Base-by-base conservation (phyloP, 2,113 vertebrate species). In the Heterochromis multidens region DNA sequence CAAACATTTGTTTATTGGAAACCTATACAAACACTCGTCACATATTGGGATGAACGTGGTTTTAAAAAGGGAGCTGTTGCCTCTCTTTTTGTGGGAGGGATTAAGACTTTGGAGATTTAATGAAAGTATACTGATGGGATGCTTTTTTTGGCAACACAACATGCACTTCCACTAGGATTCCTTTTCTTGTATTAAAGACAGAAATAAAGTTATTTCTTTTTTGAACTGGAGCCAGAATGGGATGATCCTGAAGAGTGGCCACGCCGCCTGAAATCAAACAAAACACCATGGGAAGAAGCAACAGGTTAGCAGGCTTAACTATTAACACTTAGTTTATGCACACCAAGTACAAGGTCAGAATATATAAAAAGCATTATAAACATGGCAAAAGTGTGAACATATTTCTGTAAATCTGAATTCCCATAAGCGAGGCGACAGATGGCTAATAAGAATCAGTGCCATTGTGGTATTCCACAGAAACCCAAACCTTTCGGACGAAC, bases 401-500 rank as follows among this genome's bases (percentile, higher is more conserved):
- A 49, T 79, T 74, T 61, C 52, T 79, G 60, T 67, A 87, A 85
- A 85, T 89, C 76, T 88, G 58, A 91, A 82, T 19, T 89, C 88
- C 89, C 82, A 76, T 67, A 92, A 94, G 87, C 82, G 56, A 92
- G 86, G 77, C 82, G 77, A 84, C 80, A 88, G 79, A 85, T 60
- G 84, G 82, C 83, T 91, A 92, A 89, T 33, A 87, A 90, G 29
- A 84, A 90, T 90, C 91, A 92, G 94, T 96, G 97, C 94, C 97
- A 97, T 96, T 94, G 92, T 97, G 96, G 97, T 97, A 98, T 98
- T 97, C 99, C 98, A 99, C 98, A 97, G 96, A 98, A 99, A 99
- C 98, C 98, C 98, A 99, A 99, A 99, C 99, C 99, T 99, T 98
- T 99, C 98, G 95, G 98, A 98, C 97, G 98, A 99, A 97, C 94